These are phyloP conservation scores for Guaruba guarouba DNA, from an alignment of 2,113 vertebrate genomes.

Conservation along the genomic window DNA sequence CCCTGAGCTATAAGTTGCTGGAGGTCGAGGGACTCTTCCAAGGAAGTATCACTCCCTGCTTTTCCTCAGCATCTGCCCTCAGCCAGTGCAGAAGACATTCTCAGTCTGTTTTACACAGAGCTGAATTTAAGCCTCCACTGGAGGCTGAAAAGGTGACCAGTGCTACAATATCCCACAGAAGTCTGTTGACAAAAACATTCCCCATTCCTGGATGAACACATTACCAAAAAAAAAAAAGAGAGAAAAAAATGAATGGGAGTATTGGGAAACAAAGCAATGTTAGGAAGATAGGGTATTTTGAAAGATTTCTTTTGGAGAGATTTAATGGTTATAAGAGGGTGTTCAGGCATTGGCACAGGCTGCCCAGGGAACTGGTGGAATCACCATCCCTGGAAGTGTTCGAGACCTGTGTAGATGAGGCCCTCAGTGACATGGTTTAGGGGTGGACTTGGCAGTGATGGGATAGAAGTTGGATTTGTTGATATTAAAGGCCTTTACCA, in stretches of 20 bases:
- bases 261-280: background rate
- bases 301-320: background rate
- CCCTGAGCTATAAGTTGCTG: background rate
- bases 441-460: background rate
- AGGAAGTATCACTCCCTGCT: background rate
- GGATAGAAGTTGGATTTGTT: background rate
- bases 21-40: background rate
- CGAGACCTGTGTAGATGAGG: background rate
- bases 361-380: background rate
- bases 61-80: background rate
- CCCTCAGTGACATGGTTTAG: background rate
- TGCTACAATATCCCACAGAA: background rate
- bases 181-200: background rate
- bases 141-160: accelerated
- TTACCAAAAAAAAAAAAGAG: background rate
- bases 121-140: background rate
- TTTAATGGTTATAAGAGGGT: background rate
- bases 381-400: background rate
- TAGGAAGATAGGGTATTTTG: background rate
- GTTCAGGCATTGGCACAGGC: background rate
- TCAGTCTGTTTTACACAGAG: background rate
- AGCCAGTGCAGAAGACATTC: background rate
- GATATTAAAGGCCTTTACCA: background rate
- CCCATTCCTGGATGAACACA: background rate
- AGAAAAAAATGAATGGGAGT: accelerated